phyloP scores from a whole-genome alignment of 1,140 invertebrate genomes.

The Aphelinus certus region DNA sequence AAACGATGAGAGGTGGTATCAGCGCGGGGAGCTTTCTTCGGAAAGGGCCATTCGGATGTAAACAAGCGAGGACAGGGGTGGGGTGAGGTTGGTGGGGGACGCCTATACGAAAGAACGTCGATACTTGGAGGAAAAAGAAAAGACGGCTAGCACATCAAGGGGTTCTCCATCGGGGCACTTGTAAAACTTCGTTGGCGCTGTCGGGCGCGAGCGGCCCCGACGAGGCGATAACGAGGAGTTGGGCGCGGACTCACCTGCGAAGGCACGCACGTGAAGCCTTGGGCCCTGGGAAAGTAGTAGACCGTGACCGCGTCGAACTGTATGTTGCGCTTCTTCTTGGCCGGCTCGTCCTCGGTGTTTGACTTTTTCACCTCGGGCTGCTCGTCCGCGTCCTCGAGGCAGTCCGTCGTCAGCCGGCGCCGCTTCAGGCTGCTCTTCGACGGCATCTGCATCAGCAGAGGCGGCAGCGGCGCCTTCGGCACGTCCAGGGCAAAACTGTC shows the following conservation, averaged over 20 bases:
- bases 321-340: conserved; percentile 80
- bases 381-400: conserved; percentile 57
- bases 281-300: conserved; percentile 92
- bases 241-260: conserved; percentile 72
- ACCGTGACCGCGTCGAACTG: conserved; percentile 93
- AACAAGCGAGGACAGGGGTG: too few species aligned
- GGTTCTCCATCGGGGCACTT: neutral
- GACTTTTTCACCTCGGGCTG: conserved; percentile 64
- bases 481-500: conserved; percentile 14
- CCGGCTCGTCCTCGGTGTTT: conserved; percentile 44
- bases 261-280: conserved; percentile 98
- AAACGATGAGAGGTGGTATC: neutral
- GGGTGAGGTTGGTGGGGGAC: too few species aligned
- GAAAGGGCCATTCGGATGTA: neutral
- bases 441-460: conserved; percentile 49
- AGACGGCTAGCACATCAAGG: neutral
- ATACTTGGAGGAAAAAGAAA: neutral
- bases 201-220: too few species aligned
- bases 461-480: conserved; percentile 43
- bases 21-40: neutral
- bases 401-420: conserved; percentile 60
- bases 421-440: conserved; percentile 69
- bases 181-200: neutral
- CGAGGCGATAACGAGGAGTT: too few species aligned
- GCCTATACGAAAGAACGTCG: neutral